Evolutionary conservation across 2,888 invertebrate species (phyloP).

Genomic region (Hermodice carunculata): DNA sequence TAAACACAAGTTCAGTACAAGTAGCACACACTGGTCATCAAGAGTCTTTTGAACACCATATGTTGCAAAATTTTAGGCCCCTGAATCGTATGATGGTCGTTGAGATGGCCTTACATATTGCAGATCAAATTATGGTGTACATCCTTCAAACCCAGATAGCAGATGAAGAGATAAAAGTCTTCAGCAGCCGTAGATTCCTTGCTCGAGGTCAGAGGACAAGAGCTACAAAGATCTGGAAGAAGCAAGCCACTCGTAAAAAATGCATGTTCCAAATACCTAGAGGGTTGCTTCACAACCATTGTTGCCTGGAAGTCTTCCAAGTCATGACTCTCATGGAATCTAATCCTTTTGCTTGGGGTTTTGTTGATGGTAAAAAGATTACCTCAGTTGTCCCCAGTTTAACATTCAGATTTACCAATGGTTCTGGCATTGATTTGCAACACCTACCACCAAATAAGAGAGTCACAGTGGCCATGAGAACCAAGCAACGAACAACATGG

Average conservation of each 20-base stretch:
- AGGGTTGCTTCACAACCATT: no score
- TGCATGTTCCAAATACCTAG: no score
- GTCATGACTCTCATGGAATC: neutral
- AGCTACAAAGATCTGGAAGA: neutral
- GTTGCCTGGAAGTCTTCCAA: neutral
- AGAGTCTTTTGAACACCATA: no score
- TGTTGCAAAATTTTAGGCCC: no score
- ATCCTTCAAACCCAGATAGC: constrained; percentile 3
- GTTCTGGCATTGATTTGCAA: neutral
- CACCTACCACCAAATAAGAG: neutral
- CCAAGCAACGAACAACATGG: no score
- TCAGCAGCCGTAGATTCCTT: neutral
- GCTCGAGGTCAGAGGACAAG: neutral
- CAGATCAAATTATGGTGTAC: no score
- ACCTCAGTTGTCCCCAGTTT: neutral
- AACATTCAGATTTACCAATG: neutral
- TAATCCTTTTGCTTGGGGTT: constrained; percentile 7
- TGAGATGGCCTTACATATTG: no score
- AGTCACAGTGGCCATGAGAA: neutral
- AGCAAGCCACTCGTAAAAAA: no score
- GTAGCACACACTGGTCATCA: no score
- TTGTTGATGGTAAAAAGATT: neutral
- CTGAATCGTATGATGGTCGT: no score
- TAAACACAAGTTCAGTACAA: no score
- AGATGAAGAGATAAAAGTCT: neutral